phyloP scores from a whole-genome alignment of 1,140 invertebrate genomes.

The Leptoteleia sp. region DNA sequence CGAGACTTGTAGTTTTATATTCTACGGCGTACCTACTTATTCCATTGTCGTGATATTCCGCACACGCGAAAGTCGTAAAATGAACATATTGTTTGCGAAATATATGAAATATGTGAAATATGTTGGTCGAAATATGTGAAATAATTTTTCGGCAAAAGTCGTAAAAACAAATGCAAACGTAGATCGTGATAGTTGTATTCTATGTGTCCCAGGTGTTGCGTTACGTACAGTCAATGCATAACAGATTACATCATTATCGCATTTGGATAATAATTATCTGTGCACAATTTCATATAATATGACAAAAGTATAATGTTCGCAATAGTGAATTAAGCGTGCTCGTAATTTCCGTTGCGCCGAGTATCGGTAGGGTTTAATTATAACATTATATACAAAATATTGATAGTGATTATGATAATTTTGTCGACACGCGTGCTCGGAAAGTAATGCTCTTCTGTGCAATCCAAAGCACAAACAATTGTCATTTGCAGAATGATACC shows the following conservation, averaged over 20 bases:
- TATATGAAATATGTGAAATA: constrained; percentile 37
- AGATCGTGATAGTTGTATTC: constrained; percentile 35
- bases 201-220: constrained; percentile 21
- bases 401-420: too few relatives aligned
- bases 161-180: constrained; percentile 40
- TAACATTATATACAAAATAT: too few relatives aligned
- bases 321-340: too few relatives aligned
- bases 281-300: constrained; percentile 3
- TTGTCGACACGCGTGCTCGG: too few relatives aligned
- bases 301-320: not conserved
- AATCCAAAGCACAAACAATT: too few relatives aligned
- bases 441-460: too few relatives aligned
- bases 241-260: constrained; percentile 27
- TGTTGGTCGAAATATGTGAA: constrained; percentile 24
- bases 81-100: constrained; percentile 38
- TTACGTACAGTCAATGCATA: constrained; percentile 21
- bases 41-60: constrained; percentile 22
- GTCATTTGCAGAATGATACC: too few relatives aligned
- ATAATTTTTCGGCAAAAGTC: constrained; percentile 38
- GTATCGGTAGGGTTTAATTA: too few relatives aligned
- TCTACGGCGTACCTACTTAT: constrained; percentile 14
- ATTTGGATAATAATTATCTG: constrained; percentile 13
- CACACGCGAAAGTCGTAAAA: constrained; percentile 36
- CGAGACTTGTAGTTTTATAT: not conserved
- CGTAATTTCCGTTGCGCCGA: too few relatives aligned